Evolutionary conservation across 2,797 vertebrate species (phyloP).

Genomic region (Podargus strigoides): DNA sequence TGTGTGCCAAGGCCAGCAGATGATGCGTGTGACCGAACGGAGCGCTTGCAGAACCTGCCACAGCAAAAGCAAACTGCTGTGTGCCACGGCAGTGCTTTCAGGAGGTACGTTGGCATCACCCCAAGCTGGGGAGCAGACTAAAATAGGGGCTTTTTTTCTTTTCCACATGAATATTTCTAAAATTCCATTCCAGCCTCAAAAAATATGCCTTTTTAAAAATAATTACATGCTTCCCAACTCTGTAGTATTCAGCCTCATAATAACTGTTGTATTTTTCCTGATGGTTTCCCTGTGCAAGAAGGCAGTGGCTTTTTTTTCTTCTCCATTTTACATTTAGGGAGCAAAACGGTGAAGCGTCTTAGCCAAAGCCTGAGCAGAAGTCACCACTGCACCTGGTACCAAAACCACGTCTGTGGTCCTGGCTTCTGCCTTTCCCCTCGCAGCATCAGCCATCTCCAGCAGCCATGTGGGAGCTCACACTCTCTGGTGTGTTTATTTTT

Average conservation of each 20-base stretch:
- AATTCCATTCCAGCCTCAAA: not conserved
- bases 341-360: not conserved
- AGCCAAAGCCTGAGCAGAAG: not conserved
- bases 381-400: not conserved
- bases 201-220: not conserved
- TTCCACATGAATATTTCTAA: not conserved
- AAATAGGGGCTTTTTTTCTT: not conserved
- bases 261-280: not conserved
- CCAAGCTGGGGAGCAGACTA: not conserved
- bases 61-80: not conserved
- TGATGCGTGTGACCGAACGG: rapidly evolving
- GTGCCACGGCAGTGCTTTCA: rapidly evolving
- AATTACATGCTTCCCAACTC: not conserved
- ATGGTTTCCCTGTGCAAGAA: not conserved
- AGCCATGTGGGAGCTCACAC: rapidly evolving
- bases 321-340: not conserved
- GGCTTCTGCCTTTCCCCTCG: rapidly evolving
- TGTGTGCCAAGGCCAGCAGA: not conserved
- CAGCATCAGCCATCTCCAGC: not conserved
- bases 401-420: rapidly evolving
- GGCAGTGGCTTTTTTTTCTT: not conserved
- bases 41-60: not conserved
- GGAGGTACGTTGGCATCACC: not conserved
- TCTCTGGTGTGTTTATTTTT: not conserved
- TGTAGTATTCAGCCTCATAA: not conserved